Conservation (phyloP, 2,888 invertebrate species). For the Tenthredo scrophulariae region DNA sequence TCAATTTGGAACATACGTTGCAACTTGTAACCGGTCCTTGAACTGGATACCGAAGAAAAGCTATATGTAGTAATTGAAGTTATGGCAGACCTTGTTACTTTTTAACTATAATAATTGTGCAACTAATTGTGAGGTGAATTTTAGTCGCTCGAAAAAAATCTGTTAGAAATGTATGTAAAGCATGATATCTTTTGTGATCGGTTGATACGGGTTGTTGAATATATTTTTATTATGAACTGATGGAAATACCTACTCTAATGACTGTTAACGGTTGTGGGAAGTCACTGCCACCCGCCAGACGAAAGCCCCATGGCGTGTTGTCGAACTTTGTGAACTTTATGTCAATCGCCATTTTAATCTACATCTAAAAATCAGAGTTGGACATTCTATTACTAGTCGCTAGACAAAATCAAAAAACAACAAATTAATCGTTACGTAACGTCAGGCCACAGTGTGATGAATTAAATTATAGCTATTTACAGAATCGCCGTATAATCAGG, state of each 20-base stretch:
- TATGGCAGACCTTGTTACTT: not conserved
- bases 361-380: constrained; percentile 69
- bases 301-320: constrained; percentile 88
- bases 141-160: not conserved
- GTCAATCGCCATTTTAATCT: constrained; percentile 83
- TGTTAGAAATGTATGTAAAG: not conserved
- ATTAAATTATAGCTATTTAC: constrained; percentile 25
- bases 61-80: not conserved
- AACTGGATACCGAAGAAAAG: constrained; percentile 34
- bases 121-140: not conserved
- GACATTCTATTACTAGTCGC: constrained; percentile 37
- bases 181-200: not conserved
- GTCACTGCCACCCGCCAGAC: constrained; percentile 87
- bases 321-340: constrained; percentile 83
- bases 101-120: not conserved
- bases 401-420: constrained; percentile 34
- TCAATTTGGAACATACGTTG: constrained; percentile 11
- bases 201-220: not conserved
- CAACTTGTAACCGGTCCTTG: constrained; percentile 28
- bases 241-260: constrained; percentile 82
- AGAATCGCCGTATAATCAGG: constrained; percentile 10
- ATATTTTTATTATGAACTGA: not conserved
- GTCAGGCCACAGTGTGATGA: not conserved
- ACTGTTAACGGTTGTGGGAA: constrained; percentile 87
- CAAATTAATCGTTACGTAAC: constrained; percentile 40